phyloP scores from a whole-genome alignment of 2,113 vertebrate species.

The Pteronura brasiliensis region DNA sequence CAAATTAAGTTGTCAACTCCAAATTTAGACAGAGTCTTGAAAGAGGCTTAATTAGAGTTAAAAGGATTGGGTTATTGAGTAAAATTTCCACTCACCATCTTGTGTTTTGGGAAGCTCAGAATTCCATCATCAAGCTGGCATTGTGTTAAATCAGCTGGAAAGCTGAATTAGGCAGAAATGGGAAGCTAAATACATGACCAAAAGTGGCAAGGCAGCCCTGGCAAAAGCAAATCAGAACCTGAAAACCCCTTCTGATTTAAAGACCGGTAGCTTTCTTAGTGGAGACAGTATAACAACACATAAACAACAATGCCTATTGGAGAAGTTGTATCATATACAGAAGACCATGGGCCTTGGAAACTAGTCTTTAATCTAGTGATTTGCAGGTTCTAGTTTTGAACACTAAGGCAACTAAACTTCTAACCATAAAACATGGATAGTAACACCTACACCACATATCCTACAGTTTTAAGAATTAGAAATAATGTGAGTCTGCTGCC shows the following conservation, averaged over 20 bases:
- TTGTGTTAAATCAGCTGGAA: slow-evolving; percentile 7
- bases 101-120: neutral
- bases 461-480: slow-evolving; percentile 23
- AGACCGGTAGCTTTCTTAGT: neutral
- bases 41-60: slow-evolving; percentile 33
- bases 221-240: neutral
- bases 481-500: neutral
- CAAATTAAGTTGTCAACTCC: slow-evolving; percentile 25
- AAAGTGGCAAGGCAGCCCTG: neutral
- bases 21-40: slow-evolving; percentile 34
- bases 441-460: neutral
- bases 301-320: neutral
- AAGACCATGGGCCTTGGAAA: fast-evolving
- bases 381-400: neutral
- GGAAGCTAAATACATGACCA: neutral
- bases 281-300: neutral
- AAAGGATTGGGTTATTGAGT: slow-evolving; percentile 13
- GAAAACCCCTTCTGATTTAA: neutral
- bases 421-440: neutral
- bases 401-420: neutral
- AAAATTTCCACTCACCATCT: slow-evolving; percentile 26
- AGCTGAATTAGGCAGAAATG: neutral
- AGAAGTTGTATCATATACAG: neutral
- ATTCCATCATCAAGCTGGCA: neutral
- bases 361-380: neutral